These are phyloP conservation scores for Norana najaformis DNA, from an alignment of 2,888 invertebrate genomes.

Conservation along the genomic window DNA sequence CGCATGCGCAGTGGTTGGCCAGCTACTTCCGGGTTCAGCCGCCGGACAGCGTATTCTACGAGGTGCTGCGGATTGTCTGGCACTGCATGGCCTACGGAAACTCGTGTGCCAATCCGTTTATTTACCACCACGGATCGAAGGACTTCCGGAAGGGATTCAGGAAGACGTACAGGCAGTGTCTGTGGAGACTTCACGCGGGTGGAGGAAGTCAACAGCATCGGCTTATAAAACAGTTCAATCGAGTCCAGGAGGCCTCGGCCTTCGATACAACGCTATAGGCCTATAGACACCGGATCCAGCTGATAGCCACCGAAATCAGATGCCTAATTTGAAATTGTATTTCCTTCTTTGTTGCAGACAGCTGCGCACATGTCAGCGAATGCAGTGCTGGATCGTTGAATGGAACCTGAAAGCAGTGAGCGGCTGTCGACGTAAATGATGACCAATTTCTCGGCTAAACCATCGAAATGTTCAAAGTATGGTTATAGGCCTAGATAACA, in stretches of 20 bases:
- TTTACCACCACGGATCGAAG: constrained; percentile 41
- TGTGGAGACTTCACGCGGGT: background rate
- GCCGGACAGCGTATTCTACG: constrained; percentile 36
- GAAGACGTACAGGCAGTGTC: background rate
- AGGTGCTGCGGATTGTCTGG: constrained; percentile 40
- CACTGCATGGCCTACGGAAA: constrained; percentile 43
- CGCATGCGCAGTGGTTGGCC: constrained; percentile 67
- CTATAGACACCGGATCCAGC: background rate
- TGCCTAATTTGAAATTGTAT: background rate
- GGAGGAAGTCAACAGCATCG: background rate
- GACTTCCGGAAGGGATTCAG: constrained; percentile 41
- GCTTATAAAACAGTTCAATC: background rate
- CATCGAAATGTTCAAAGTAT: background rate
- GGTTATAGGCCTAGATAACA: background rate
- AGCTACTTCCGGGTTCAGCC: constrained; percentile 36
- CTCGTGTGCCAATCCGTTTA: constrained; percentile 44
- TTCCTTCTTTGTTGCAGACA: background rate
- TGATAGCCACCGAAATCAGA: background rate
- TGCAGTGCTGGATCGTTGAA: background rate
- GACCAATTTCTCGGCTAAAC: background rate
- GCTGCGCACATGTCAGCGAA: background rate
- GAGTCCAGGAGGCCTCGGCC: background rate
- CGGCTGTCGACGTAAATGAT: background rate
- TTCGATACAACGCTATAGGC: background rate
- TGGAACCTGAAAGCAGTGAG: background rate